Evolutionary conservation across 2,113 vertebrate species (phyloP).

Genomic region (Gallinago jamesoni): DNA sequence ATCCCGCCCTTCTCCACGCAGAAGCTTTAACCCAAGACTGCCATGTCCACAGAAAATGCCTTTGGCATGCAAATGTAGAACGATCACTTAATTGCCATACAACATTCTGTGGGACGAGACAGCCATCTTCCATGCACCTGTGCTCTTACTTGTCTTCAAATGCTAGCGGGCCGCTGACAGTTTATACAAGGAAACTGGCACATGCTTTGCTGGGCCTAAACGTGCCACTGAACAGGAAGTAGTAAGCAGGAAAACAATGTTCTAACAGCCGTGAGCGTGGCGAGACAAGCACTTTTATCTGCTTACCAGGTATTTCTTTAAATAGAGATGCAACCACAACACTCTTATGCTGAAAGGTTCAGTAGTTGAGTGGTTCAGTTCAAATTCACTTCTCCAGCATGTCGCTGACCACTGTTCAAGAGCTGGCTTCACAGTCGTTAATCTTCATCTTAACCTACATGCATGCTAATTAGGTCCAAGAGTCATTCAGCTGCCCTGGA

Average conservation of each 20-base stretch:
- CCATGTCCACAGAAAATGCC: neutral
- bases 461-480: neutral
- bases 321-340: conserved; percentile 38
- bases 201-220: neutral
- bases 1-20: neutral
- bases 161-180: neutral
- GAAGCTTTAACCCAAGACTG: neutral
- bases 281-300: conserved; percentile 12
- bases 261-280: neutral
- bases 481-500: neutral
- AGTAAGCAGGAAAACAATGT: neutral
- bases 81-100: neutral
- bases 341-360: neutral
- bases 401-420: neutral
- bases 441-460: neutral
- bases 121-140: neutral
- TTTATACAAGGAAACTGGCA: neutral
- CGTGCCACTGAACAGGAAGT: neutral
- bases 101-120: neutral
- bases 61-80: neutral
- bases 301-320: conserved; percentile 23
- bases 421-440: neutral
- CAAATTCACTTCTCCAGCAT: neutral
- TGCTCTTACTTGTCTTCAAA: neutral
- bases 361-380: neutral